Evolutionary conservation across 2,888 invertebrate genomes (phyloP), one percentile per base, ranked within the genome.

Genomic region (Mythimna albipuncta): DNA sequence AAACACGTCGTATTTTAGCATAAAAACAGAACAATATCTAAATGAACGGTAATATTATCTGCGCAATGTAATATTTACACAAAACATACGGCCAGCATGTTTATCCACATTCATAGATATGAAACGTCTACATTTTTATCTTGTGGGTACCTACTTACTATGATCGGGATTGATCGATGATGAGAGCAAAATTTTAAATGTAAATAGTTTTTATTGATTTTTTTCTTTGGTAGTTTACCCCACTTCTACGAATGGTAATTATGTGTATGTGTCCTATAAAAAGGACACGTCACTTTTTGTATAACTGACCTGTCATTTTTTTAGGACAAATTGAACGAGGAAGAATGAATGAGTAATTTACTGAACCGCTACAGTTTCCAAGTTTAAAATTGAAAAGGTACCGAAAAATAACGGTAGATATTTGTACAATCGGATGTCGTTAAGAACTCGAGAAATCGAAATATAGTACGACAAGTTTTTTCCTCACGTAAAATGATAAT

Each of bases 41-140:
- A 63, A 66, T 16, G 52, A 47, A 62, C 47, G 55, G 58, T 72
- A 50, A 67, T 32, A 62, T 62, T 79, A 83, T 83, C 77, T 77
- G 58, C 52, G 75, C 62, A 82, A 85, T 85, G 81, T 81, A 84
- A 87, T 85, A 82, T 82, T 81, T 67, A 77, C 81, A 82, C 77
- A 71, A 83, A 80, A 82, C 82, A 84, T 66, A 69, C 77, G 55
- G n/a, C 62, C 71, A 21, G 35, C 10, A 61, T 79, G 32, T 76
- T 62, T 73, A 44, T 44, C n/a, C 58, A 65, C 21, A 69, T 57
- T 47, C 35, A 64, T 47, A 67, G 70, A 72, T 75, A 78, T 61
- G 35, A 41, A 32, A 64, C n/a, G 63, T 54, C 64, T 61, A 57
- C 16, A 59, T 76, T 81, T 79, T 81, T 77, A 77, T 79, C 77